A percentile compares a stretch with the other conserved stretches of the same genome.
Conservation (phyloP, 2,888 invertebrate species). For the Antheraea assamensis region DNA sequence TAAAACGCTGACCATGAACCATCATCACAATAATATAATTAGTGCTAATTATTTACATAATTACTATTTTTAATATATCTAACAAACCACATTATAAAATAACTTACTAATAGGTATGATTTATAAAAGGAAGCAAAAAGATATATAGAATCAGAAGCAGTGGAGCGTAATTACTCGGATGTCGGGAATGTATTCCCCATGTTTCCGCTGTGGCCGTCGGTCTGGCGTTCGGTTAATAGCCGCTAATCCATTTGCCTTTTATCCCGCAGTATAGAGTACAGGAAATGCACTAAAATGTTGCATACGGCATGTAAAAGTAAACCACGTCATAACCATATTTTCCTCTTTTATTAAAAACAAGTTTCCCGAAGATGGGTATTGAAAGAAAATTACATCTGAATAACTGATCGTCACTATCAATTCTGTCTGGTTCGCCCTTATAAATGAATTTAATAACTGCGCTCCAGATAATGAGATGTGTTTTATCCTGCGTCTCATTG, state of each 20-base stretch:
- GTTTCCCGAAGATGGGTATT: too few relatives aligned
- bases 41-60: neutral
- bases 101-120: neutral
- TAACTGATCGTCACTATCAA: too few relatives aligned
- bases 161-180: neutral
- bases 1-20: too few relatives aligned
- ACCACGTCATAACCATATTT: conserved; percentile 23
- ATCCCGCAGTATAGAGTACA: conserved; percentile 48
- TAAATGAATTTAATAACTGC: too few relatives aligned
- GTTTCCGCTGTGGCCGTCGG: conserved; percentile 35
- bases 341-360: neutral
- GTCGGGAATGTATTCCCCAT: conserved; percentile 22
- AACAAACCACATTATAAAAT: neutral
- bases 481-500: too few relatives aligned
- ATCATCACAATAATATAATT: too few relatives aligned
- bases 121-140: conserved; percentile 8
- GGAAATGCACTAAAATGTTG: conserved; percentile 52
- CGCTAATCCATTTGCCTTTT: conserved; percentile 71
- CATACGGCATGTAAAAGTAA: conserved; percentile 39
- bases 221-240: conserved; percentile 52
- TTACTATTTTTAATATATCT: neutral
- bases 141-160: conserved; percentile 24
- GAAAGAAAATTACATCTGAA: too few relatives aligned
- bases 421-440: too few relatives aligned
- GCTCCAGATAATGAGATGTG: too few relatives aligned